phyloP scores from a whole-genome alignment of 2,888 invertebrate genomes.

The Yponomeuta sedellus region DNA sequence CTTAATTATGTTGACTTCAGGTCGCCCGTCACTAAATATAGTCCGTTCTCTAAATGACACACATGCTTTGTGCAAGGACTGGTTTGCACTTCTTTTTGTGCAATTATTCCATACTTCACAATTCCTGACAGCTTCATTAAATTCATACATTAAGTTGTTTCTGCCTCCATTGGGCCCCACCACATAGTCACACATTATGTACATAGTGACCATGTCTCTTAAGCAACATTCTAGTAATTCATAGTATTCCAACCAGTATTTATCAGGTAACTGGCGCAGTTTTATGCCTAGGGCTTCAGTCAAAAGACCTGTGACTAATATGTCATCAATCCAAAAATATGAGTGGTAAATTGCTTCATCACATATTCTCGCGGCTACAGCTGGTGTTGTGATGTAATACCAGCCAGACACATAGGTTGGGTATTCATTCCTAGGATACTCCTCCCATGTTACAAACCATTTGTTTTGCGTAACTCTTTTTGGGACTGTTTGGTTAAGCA shows the following conservation, averaged over 20 bases:
- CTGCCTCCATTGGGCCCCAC: constrained; percentile 89
- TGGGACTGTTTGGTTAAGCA: constrained; percentile 79
- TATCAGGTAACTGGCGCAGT: constrained; percentile 72
- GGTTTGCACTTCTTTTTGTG: constrained; percentile 57
- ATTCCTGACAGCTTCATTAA: constrained; percentile 76
- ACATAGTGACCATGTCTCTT: constrained; percentile 72
- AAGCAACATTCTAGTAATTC: constrained; percentile 86
- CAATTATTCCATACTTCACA: constrained; percentile 75
- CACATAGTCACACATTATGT: constrained; percentile 80
- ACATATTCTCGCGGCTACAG: constrained; percentile 76
- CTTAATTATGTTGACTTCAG: constrained; percentile 32
- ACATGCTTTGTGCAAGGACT: constrained; percentile 77
- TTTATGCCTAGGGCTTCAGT: constrained; percentile 75
- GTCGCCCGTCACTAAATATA: constrained; percentile 44
- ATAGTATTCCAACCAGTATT: constrained; percentile 82
- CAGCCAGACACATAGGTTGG: constrained; percentile 89
- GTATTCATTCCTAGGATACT: constrained; percentile 78
- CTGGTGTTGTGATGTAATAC: constrained; percentile 86
- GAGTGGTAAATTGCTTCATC: constrained; percentile 70
- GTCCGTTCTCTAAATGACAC: constrained; percentile 60
- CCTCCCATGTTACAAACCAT: constrained; percentile 85
- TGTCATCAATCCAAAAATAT: constrained; percentile 96
- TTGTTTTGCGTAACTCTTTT: constrained; percentile 82
- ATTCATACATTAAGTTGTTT: constrained; percentile 79
- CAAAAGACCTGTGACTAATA: constrained; percentile 88